phyloP scores from a whole-genome alignment of 2,797 vertebrate species.

The Anableps anableps region DNA sequence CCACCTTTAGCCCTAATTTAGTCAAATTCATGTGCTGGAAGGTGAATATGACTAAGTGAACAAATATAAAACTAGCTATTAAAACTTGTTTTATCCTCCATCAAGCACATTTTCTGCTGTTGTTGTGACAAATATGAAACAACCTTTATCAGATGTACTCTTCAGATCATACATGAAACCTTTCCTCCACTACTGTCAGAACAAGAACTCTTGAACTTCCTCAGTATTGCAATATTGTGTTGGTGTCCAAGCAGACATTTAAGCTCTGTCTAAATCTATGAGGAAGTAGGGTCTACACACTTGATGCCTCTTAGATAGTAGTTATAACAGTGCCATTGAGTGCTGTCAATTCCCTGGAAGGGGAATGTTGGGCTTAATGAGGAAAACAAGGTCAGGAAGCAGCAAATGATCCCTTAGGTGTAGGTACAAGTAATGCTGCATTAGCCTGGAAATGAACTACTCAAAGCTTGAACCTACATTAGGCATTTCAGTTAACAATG shows the following conservation, averaged over 20 bases:
- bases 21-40: not conserved
- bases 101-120: not conserved
- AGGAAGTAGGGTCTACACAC: constrained; percentile 45
- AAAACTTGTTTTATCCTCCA: not conserved
- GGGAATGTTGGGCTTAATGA: constrained; percentile 57
- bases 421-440: constrained; percentile 66
- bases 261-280: constrained; percentile 46
- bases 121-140: not conserved
- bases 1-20: not conserved
- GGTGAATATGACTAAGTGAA: not conserved
- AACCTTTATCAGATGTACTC: constrained; percentile 9
- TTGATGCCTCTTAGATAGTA: constrained; percentile 54
- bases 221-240: constrained; percentile 34
- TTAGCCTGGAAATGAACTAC: constrained; percentile 71
- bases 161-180: not conserved
- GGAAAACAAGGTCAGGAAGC: constrained; percentile 60
- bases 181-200: not conserved
- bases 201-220: constrained; percentile 54
- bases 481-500: constrained; percentile 29
- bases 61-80: not conserved
- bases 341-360: constrained; percentile 52
- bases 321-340: constrained; percentile 28
- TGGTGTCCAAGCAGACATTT: constrained; percentile 40
- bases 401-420: constrained; percentile 68
- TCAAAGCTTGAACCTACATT: constrained; percentile 33